Conservation (phyloP, 2,888 invertebrate species). For the Nemotelus pantherinus region DNA sequence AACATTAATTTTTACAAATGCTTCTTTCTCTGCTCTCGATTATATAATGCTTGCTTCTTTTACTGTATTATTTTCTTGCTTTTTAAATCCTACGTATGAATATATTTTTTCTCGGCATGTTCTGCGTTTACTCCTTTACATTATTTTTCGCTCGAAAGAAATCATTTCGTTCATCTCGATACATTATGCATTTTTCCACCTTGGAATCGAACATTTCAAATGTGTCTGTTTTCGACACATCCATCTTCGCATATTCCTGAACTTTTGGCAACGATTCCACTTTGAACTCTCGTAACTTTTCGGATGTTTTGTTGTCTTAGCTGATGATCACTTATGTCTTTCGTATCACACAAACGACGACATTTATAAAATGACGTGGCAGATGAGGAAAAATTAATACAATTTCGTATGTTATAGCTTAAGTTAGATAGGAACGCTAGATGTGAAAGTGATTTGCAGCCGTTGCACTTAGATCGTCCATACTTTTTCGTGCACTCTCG, state of each 20-base stretch:
- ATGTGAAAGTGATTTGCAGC: slow-evolving; percentile 62
- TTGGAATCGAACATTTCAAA: no score
- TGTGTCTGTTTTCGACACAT: no score
- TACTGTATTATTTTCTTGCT: background rate
- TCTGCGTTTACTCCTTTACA: no score
- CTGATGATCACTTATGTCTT: slow-evolving; percentile 4
- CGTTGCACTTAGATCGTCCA: slow-evolving; percentile 73
- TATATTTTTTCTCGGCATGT: no score
- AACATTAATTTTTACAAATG: background rate
- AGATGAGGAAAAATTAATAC: background rate
- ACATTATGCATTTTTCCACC: no score
- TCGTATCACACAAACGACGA: slow-evolving; percentile 17
- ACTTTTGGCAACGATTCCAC: no score
- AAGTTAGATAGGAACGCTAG: slow-evolving; percentile 49
- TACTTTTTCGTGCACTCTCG: slow-evolving; percentile 78
- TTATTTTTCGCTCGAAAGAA: no score
- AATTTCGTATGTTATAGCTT: background rate
- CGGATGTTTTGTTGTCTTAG: background rate
- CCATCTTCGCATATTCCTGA: no score
- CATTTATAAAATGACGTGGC: slow-evolving; percentile 40
- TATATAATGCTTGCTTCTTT: background rate
- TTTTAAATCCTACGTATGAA: background rate
- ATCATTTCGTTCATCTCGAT: no score
- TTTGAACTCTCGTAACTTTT: no score
- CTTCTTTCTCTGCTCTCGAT: background rate